A percentile compares a stretch with the other conserved stretches of the same genome.
phyloP scores from a whole-genome alignment of 1,140 invertebrate genomes.

The Bombus superbus region DNA sequence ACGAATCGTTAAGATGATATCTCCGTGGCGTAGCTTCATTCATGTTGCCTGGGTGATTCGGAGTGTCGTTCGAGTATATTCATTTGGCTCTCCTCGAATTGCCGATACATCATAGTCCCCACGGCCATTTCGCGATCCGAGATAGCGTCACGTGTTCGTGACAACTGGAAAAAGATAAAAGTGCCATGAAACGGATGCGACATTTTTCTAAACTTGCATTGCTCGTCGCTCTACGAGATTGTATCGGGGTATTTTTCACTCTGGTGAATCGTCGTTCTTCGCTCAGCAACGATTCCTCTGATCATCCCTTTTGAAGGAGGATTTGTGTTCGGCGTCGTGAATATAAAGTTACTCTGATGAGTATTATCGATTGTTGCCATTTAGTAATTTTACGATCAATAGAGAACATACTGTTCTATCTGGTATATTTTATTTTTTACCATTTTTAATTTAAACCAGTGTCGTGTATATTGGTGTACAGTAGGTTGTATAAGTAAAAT shows the following conservation, averaged over 20 bases:
- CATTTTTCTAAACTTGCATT: slow-evolving; percentile 6
- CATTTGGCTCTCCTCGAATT: slow-evolving; percentile 42
- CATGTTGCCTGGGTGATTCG: slow-evolving; percentile 36
- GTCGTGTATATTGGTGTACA: not conserved
- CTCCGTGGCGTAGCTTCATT: slow-evolving; percentile 1
- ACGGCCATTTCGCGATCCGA: slow-evolving; percentile 1
- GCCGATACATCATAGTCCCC: slow-evolving; percentile 32
- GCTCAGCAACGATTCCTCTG: not conserved
- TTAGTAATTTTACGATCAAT: not conserved
- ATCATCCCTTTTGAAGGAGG: not conserved
- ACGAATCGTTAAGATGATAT: slow-evolving; percentile 51
- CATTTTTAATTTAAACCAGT: not conserved
- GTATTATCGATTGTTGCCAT: not conserved
- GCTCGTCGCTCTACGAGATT: not conserved
- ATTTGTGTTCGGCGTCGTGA: not conserved
- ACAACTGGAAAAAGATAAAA: slow-evolving; percentile 33
- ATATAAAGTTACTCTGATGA: not conserved
- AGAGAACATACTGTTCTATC: not conserved
- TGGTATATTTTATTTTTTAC: not conserved
- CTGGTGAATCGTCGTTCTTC: not conserved
- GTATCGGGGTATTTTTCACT: slow-evolving; percentile 1
- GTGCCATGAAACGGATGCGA: slow-evolving; percentile 4
- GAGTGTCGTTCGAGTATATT: slow-evolving; percentile 25
- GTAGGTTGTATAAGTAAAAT: not conserved
- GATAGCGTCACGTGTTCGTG: slow-evolving; percentile 33